These are phyloP conservation scores for Phoeniculus purpureus DNA, from an alignment of 2,797 vertebrate genomes.

Conservation along the genomic window DNA sequence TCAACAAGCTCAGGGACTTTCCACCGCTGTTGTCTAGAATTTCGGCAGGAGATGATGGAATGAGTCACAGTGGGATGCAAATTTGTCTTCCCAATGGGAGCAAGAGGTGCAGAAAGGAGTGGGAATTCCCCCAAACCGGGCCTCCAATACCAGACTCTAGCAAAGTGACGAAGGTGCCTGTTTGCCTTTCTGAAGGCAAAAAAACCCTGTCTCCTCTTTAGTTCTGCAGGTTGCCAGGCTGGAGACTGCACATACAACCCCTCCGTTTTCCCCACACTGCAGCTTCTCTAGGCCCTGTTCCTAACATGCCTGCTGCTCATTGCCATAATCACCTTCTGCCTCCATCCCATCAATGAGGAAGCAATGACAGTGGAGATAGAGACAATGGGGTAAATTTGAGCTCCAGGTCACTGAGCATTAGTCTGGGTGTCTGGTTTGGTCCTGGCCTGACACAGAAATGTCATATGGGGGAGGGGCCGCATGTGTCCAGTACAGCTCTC, in stretches of 20 bases:
- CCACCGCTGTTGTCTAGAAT: not conserved
- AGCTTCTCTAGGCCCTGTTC: slow-evolving; percentile 77
- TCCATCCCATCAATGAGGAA: slow-evolving; percentile 77
- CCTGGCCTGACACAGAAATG: not conserved
- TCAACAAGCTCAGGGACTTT: not conserved
- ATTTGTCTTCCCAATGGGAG: not conserved
- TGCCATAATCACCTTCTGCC: slow-evolving; percentile 75
- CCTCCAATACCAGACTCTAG: not conserved
- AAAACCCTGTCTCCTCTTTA: not conserved
- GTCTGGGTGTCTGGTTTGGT: not conserved
- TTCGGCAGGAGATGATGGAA: not conserved
- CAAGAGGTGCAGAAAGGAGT: not conserved
- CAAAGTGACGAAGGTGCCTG: accelerated
- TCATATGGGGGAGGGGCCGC: accelerated
- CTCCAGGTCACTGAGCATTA: no score
- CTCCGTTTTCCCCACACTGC: slow-evolving; percentile 69
- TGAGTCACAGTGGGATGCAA: not conserved
- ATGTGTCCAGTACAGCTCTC: not conserved
- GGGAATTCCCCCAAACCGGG: not conserved
- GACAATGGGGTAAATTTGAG: not conserved
- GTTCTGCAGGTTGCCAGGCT: slow-evolving; percentile 80
- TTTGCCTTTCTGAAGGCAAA: not conserved
- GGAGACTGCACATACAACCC: slow-evolving; percentile 70
- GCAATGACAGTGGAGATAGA: slow-evolving; percentile 49
- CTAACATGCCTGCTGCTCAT: slow-evolving; percentile 75